Evolutionary conservation across 2,888 invertebrate genomes (phyloP).

Genomic region (Drosophila yooni): DNA sequence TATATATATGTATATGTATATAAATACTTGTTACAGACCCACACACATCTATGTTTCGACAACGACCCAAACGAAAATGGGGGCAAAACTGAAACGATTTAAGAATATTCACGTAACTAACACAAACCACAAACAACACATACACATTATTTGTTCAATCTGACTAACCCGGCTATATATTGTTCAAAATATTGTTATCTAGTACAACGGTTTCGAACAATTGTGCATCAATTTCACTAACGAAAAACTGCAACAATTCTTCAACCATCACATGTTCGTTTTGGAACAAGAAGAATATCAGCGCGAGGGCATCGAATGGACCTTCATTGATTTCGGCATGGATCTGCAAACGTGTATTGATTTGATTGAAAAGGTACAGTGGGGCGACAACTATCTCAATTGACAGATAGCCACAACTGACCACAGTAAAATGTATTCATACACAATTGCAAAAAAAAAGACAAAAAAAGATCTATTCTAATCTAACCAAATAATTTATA

Average conservation of each 20-base stretch:
- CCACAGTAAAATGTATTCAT: constrained; percentile 62
- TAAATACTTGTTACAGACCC: constrained; percentile 51
- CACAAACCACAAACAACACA: constrained; percentile 25
- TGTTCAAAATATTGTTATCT: constrained; percentile 84
- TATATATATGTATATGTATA: constrained; percentile 22
- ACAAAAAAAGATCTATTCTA: constrained; percentile 16
- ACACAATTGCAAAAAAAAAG: constrained; percentile 67
- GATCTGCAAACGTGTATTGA: constrained; percentile 93
- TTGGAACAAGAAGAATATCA: constrained; percentile 97
- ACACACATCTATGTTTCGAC: constrained; percentile 28
- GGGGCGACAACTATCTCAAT: constrained; percentile 64
- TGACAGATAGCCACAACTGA: constrained; percentile 73
- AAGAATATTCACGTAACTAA: constrained; percentile 64
- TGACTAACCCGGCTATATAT: constrained; percentile 58
- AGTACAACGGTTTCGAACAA: constrained; percentile 96
- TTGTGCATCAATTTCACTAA: constrained; percentile 97
- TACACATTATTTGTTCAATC: constrained; percentile 17
- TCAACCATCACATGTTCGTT: constrained; percentile 97
- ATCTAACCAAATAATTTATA: constrained; percentile 32
- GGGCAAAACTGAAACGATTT: constrained; percentile 23
- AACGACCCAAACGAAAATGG: constrained; percentile 29
- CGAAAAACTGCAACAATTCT: constrained; percentile 97
- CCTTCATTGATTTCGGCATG: constrained; percentile 97
- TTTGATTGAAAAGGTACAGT: constrained; percentile 89
- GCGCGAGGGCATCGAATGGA: constrained; percentile 95